Conservation (phyloP, 2,888 invertebrate species). For the Drosophila barbarae region DNA sequence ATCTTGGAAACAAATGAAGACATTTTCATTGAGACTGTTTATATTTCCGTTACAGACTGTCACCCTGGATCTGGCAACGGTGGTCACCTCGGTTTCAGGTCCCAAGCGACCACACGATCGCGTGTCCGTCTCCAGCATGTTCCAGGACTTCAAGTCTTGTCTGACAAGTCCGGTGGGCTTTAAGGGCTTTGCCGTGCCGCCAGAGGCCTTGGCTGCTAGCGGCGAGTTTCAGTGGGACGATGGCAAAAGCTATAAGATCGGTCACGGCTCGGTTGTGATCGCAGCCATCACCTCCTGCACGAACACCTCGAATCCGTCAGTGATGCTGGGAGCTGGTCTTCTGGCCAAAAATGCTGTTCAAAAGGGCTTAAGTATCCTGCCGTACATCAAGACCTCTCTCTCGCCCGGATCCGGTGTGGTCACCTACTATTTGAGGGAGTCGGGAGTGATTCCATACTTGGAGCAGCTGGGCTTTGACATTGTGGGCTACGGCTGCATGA, state of each 20-base stretch:
- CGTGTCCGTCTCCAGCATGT: constrained; percentile 94
- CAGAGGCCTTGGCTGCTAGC: constrained; percentile 83
- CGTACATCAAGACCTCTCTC: constrained; percentile 97
- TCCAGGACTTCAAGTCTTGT: constrained; percentile 91
- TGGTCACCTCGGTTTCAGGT: constrained; percentile 97
- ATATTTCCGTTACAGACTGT: constrained; percentile 54
- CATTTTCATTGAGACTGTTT: neutral
- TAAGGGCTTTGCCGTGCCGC: constrained; percentile 92
- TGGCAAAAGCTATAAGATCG: constrained; percentile 87
- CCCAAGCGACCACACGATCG: constrained; percentile 98
- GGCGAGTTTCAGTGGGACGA: constrained; percentile 89
- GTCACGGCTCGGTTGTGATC: constrained; percentile 96
- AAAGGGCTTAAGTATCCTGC: constrained; percentile 91
- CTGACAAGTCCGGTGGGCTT: constrained; percentile 95
- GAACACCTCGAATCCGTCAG: constrained; percentile 98
- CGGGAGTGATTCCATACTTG: constrained; percentile 93
- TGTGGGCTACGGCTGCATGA: constrained; percentile 99
- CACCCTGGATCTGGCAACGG: constrained; percentile 89
- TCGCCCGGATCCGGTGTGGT: constrained; percentile 98
- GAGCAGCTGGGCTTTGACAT: constrained; percentile 94
- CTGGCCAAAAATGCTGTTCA: constrained; percentile 96
- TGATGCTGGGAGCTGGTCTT: constrained; percentile 97
- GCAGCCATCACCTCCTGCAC: constrained; percentile 99
- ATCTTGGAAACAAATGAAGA: neutral
- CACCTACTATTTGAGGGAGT: constrained; percentile 88